A percentile compares a stretch with the other conserved stretches of the same genome.
Evolutionary conservation across 2,113 vertebrate genomes (phyloP).

Genomic region (Scalopus aquaticus): DNA sequence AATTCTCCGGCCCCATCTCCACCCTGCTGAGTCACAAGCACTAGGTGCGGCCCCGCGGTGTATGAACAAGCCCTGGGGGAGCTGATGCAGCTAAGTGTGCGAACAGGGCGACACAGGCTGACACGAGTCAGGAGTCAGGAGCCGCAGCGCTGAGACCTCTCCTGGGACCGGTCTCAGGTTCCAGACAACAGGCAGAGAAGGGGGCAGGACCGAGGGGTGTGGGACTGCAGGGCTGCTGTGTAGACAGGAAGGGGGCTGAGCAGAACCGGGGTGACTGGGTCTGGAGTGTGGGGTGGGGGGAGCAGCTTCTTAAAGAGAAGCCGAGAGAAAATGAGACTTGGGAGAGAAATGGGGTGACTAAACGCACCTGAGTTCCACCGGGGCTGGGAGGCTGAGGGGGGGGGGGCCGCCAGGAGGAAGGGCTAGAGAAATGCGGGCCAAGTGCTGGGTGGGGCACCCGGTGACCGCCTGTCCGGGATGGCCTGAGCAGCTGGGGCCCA

Average conservation of each 20-base stretch:
- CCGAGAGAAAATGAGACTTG: not conserved
- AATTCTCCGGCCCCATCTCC: not conserved
- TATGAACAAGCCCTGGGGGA: slow-evolving; percentile 3
- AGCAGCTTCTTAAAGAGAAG: not conserved
- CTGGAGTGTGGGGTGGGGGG: too few species aligned
- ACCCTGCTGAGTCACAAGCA: slow-evolving; percentile 28
- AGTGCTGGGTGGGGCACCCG: rapidly evolving
- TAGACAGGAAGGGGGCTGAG: not conserved
- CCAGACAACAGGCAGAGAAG: not conserved
- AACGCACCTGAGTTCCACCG: rapidly evolving
- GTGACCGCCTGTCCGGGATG: not conserved
- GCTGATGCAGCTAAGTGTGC: not conserved
- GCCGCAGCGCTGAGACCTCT: not conserved
- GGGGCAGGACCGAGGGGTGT: not conserved
- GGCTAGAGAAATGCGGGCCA: not conserved
- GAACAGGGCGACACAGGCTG: not conserved
- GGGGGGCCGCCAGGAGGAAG: not conserved
- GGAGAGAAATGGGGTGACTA: rapidly evolving
- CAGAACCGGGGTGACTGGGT: not conserved
- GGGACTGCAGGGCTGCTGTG: not conserved
- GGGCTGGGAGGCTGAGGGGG: rapidly evolving
- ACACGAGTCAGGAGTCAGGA: slow-evolving; percentile 22
- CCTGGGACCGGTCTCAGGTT: not conserved
- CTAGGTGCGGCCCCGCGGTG: not conserved
- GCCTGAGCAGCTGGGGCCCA: not conserved